Conservation (phyloP, 2,113 vertebrate species). For the Notarius lentiginosus region DNA sequence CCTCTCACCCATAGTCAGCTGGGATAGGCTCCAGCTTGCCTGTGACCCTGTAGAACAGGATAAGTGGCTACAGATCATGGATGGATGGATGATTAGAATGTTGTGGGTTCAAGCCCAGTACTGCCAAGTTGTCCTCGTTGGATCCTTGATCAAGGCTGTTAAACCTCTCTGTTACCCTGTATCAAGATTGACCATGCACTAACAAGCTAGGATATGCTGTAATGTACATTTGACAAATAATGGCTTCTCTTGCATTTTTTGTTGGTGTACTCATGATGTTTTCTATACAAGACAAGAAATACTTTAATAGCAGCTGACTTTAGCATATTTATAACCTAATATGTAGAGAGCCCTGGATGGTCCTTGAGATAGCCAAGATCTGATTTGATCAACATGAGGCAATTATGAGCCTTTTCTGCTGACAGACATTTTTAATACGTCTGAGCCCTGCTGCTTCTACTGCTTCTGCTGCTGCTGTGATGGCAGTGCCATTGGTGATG, state of each 20-base stretch:
- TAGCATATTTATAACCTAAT: background rate
- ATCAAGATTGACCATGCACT: too few species aligned
- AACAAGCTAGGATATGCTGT: too few species aligned
- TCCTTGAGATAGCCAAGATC: constrained; percentile 33
- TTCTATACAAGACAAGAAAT: background rate
- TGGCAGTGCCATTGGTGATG: constrained; percentile 25
- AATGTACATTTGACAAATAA: too few species aligned
- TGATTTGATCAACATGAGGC: constrained; percentile 47
- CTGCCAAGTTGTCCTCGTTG: too few species aligned
- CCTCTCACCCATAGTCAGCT: too few species aligned
- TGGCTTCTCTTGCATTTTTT: background rate
- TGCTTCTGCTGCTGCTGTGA: constrained; percentile 35
- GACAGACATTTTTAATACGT: constrained; percentile 52
- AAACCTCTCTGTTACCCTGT: too few species aligned
- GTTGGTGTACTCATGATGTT: background rate
- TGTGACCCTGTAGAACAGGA: too few species aligned
- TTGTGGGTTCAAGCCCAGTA: too few species aligned
- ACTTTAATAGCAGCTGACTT: background rate
- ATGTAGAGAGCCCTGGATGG: constrained; percentile 25
- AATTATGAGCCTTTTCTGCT: constrained; percentile 50
- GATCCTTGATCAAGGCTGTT: too few species aligned
- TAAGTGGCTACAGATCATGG: too few species aligned
- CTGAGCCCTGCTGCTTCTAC: constrained; percentile 30
- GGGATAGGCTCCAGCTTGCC: too few species aligned
- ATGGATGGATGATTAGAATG: too few species aligned